Conservation (phyloP, 2,888 invertebrate species). For the Crioceris asparagi region DNA sequence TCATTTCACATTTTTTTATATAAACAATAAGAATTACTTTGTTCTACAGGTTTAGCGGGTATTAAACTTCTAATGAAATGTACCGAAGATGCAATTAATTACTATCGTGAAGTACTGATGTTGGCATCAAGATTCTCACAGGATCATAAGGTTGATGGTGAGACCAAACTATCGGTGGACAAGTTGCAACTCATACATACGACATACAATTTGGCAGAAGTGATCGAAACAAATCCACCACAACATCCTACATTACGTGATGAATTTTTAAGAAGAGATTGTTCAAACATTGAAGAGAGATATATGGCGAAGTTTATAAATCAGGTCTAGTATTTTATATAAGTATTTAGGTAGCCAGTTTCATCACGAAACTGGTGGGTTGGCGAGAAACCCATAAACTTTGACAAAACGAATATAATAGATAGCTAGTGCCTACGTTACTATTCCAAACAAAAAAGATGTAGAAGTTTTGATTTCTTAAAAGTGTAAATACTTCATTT, state of each 20-base stretch:
- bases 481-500: too few species aligned
- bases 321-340: slow-evolving; percentile 21
- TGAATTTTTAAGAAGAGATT: slow-evolving; percentile 39
- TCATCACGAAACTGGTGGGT: too few species aligned
- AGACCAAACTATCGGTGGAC: slow-evolving; percentile 45
- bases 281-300: slow-evolving; percentile 43
- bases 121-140: slow-evolving; percentile 34
- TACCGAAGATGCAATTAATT: slow-evolving; percentile 44
- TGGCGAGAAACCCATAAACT: too few species aligned
- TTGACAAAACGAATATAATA: too few species aligned
- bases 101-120: slow-evolving; percentile 50
- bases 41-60: slow-evolving; percentile 47
- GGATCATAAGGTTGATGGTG: slow-evolving; percentile 37
- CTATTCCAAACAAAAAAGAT: too few species aligned
- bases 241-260: slow-evolving; percentile 43
- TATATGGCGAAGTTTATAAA: slow-evolving; percentile 42
- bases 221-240: slow-evolving; percentile 34
- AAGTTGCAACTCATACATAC: slow-evolving; percentile 57
- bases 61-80: slow-evolving; percentile 46
- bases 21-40: too few species aligned
- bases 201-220: slow-evolving; percentile 51
- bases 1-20: too few species aligned
- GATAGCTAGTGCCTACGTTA: too few species aligned
- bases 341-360: too few species aligned
- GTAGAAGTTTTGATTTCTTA: too few species aligned